phyloP scores from a whole-genome alignment of 2,113 vertebrate genomes.

The Haplochromis burtoni region DNA sequence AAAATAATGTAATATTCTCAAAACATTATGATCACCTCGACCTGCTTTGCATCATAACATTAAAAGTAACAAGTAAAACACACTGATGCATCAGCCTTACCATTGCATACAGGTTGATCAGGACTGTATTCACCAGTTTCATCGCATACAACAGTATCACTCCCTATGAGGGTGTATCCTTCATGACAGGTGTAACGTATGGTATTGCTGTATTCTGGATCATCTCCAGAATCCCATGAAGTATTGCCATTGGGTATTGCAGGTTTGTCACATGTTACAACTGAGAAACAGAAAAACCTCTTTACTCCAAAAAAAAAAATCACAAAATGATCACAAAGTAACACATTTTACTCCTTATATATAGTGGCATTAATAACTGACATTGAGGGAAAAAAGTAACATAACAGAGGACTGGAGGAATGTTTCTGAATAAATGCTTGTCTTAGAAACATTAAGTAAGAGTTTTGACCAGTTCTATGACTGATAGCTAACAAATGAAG shows the following conservation, averaged over 20 bases:
- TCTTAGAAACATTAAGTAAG: neutral
- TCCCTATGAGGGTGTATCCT: conserved; percentile 36
- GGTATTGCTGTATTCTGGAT: neutral
- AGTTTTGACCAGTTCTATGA: neutral
- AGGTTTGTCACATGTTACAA: conserved; percentile 7
- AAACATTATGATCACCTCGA: neutral
- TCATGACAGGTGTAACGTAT: conserved; percentile 34
- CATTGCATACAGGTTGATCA: conserved; percentile 41
- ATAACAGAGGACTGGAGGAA: neutral
- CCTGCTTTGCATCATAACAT: neutral
- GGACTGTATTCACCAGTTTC: conserved; percentile 7
- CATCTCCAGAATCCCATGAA: neutral
- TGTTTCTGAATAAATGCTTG: neutral
- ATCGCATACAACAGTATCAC: neutral
- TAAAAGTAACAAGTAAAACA: neutral
- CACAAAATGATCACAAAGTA: neutral
- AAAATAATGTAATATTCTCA: neutral
- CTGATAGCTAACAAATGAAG: neutral
- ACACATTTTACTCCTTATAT: neutral
- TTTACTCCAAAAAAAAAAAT: neutral
- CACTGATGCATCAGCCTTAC: conserved; percentile 16
- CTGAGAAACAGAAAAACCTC: conserved; percentile 14
- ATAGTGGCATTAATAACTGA: neutral
- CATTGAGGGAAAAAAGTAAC: neutral
- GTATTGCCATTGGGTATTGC: neutral